Evolutionary conservation across 2,888 invertebrate species (phyloP).

Genomic region (Chrysina gloriosa): DNA sequence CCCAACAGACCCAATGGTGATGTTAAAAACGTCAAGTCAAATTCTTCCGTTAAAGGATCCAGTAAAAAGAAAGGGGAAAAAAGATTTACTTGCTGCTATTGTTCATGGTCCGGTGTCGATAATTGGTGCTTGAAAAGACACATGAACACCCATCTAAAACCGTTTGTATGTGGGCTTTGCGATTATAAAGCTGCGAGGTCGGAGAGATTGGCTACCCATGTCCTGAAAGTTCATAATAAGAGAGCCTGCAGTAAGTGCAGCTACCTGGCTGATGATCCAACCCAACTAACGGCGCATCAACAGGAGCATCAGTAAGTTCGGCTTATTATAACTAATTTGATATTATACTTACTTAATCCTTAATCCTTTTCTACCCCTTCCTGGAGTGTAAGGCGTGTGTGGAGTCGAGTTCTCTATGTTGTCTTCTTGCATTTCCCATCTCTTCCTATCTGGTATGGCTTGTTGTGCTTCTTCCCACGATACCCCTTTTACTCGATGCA

Average conservation of each 20-base stretch:
- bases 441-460: too few relatives aligned
- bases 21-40: conserved; percentile 53
- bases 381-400: too few relatives aligned
- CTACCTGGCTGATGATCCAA: conserved; percentile 86
- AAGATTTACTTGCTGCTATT: conserved; percentile 83
- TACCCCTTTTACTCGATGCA: too few relatives aligned
- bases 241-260: conserved; percentile 90
- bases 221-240: conserved; percentile 92
- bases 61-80: conserved; percentile 64
- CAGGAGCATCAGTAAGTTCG: conserved; percentile 79
- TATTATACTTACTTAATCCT: too few relatives aligned
- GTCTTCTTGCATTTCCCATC: too few relatives aligned
- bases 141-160: conserved; percentile 92
- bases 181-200: conserved; percentile 94
- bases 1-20: conserved; percentile 53
- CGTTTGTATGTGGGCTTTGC: conserved; percentile 89
- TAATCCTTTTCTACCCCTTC: too few relatives aligned
- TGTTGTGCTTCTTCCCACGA: too few relatives aligned
- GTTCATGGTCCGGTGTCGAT: conserved; percentile 92
- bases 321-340: neutral
- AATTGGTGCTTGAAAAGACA: conserved; percentile 95
- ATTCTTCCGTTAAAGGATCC: conserved; percentile 54
- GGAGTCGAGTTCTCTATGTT: too few relatives aligned
- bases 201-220: conserved; percentile 89
- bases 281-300: conserved; percentile 82